Base-by-base conservation (phyloP, 2,888 invertebrate genomes). In the Macrophya annulata region DNA sequence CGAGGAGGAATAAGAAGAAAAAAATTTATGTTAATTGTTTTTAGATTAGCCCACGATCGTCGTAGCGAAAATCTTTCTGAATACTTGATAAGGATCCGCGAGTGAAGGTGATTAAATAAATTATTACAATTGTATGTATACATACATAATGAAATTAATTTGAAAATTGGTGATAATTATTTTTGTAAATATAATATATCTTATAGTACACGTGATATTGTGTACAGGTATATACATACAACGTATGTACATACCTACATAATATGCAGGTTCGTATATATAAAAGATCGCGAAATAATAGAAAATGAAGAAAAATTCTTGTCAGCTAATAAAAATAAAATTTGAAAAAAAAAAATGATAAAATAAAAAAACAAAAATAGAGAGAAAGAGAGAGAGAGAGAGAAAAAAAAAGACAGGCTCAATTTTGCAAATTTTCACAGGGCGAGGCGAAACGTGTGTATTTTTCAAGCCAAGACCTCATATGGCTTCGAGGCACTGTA, bases 1-100 rank as follows among this genome's bases (percentile, higher is more conserved):
- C 3, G 45, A n/a, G 31, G 8, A 48, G 17, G n/a, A 9, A 17
- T 3, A 17, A 4, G 37, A 37, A n/a, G n/a, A 31, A n/a, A 62
- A 12, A 43, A 81, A 81, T 62, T 81, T 81, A 81, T 62, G 81
- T 62, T 81, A 59, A 81, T 81, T 81, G 43, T n/a, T 81, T 81
- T 81, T 43, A 6, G 51, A 77, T 77, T 31, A 77, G 8, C 4
- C 43, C 43, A 8, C 43, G n/a, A 8, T 21, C 31, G 37, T n/a
- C n/a, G n/a, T n/a, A n/a, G n/a, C 37, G 77, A 37, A 37, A 37
- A 77, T 77, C 51, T 77, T 77, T 12, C 55, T 15, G 51, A 31
- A 77, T 77, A 77, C 76, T 37, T 37, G 51, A 77, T 37, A 31
- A 21, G 31, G 31, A 40, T 21, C 43, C 43, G 43, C 65, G 65